Percentiles rank a stretch among this genome's conserved stretches.
Evolutionary conservation across 2,113 vertebrate genomes (phyloP).

Genomic region (Garra rufa): DNA sequence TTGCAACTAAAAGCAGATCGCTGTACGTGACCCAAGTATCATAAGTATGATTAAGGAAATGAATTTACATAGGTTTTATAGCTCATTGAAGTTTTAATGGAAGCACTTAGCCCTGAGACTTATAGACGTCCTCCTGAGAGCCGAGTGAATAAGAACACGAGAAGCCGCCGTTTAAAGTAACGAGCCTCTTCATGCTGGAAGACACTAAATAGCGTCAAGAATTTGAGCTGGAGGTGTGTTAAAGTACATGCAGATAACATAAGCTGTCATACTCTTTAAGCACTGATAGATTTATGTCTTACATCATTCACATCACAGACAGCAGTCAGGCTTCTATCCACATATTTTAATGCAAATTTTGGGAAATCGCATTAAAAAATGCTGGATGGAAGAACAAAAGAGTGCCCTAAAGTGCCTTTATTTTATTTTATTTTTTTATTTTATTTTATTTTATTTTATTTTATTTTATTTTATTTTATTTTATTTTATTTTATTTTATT

Average conservation of each 20-base stretch:
- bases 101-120: slow-evolving; percentile 36
- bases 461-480: too few relatives aligned
- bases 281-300: neutral
- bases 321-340: neutral
- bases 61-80: slow-evolving; percentile 37
- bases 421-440: too few relatives aligned
- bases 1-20: neutral
- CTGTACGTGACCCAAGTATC: slow-evolving; percentile 11
- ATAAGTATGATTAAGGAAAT: slow-evolving; percentile 40
- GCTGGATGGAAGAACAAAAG: too few relatives aligned
- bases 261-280: neutral
- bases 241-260: neutral
- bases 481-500: too few relatives aligned
- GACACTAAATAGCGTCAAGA: neutral
- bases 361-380: neutral
- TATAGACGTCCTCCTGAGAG: slow-evolving; percentile 21
- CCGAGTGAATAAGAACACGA: slow-evolving; percentile 11
- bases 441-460: too few relatives aligned
- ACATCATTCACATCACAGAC: neutral
- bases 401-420: too few relatives aligned
- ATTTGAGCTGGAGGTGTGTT: neutral
- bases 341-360: neutral
- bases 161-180: slow-evolving; percentile 30
- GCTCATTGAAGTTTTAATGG: slow-evolving; percentile 41
- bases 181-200: neutral